Conservation (phyloP, 2,113 vertebrate genomes). For the Xyrauchen texanus region DNA sequence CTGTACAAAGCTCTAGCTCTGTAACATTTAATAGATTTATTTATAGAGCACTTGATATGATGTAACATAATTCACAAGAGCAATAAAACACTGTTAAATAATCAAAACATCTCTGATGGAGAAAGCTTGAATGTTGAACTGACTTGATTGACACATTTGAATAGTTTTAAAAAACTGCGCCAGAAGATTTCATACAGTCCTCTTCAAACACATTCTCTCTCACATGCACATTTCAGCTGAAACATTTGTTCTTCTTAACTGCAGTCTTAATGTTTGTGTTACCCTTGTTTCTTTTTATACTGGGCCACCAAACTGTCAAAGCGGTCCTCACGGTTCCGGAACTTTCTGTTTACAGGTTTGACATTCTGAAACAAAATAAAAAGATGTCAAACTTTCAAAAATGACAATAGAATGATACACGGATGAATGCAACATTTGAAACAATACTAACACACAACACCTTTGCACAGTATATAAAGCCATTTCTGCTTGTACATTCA, state of each 20-base stretch:
- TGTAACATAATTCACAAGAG: background rate
- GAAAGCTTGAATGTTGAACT: background rate
- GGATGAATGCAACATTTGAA: too few relatives aligned
- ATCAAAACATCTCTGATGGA: too few relatives aligned
- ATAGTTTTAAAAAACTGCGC: background rate
- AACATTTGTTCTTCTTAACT: conserved; percentile 86
- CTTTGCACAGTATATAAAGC: too few relatives aligned
- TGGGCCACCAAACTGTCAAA: conserved; percentile 86
- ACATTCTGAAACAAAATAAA: conserved; percentile 50
- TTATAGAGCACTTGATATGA: background rate
- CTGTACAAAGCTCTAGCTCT: background rate
- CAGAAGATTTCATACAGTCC: background rate
- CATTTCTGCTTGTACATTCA: too few relatives aligned
- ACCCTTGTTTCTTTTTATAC: conserved; percentile 85
- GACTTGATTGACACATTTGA: background rate
- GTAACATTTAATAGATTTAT: background rate
- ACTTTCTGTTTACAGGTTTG: conserved; percentile 58
- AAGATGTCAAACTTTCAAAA: conserved; percentile 1
- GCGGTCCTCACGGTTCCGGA: conserved; percentile 63
- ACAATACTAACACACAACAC: too few relatives aligned
- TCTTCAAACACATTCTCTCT: background rate
- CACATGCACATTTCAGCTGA: conserved; percentile 64
- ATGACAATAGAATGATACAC: background rate
- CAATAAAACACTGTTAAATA: too few relatives aligned
- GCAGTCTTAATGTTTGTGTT: conserved; percentile 55